Conservation (phyloP, 1,140 invertebrate genomes). For the Bombus consobrinus region DNA sequence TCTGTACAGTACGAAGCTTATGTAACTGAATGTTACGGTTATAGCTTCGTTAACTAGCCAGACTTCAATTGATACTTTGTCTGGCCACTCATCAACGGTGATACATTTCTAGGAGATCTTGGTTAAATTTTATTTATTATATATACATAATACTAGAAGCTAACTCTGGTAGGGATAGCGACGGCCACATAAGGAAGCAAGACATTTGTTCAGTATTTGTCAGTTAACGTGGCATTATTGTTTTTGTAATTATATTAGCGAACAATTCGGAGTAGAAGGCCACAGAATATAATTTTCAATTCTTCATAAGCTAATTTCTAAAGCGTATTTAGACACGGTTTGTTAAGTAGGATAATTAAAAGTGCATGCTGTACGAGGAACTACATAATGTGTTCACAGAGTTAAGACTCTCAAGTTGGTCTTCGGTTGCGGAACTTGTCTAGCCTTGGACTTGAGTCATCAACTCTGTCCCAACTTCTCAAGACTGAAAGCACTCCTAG, state of each 20-base stretch:
- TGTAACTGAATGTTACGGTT: background rate
- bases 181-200: background rate
- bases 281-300: background rate
- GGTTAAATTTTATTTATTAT: too few species aligned
- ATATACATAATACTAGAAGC: background rate
- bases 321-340: background rate
- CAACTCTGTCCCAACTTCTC: background rate
- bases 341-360: background rate
- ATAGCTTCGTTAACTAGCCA: too few species aligned
- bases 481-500: conserved; percentile 3
- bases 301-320: background rate
- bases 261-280: background rate
- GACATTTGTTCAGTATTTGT: too few species aligned
- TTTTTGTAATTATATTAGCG: background rate
- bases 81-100: too few species aligned
- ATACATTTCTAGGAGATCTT: too few species aligned
- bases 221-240: background rate
- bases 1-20: background rate
- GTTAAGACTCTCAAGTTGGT: background rate
- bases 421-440: background rate
- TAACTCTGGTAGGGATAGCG: background rate
- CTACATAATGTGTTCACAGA: background rate
- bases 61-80: too few species aligned
- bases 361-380: background rate
- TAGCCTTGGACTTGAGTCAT: conserved; percentile 29